Base-by-base conservation (phyloP, 1,140 invertebrate species). In the Leucophenga varia region DNA sequence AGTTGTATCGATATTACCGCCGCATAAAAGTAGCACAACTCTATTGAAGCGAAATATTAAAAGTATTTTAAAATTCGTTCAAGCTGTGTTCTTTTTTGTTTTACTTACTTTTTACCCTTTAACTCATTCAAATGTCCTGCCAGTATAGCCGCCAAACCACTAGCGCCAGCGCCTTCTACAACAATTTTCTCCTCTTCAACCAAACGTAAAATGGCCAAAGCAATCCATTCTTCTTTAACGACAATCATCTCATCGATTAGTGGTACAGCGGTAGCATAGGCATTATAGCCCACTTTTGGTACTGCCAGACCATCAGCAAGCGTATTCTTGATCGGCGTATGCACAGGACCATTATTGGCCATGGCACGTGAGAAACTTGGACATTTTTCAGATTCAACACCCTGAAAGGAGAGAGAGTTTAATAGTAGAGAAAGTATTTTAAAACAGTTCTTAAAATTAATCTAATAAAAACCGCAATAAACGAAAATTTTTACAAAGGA, bases 1-100 rank as follows among this genome's bases (percentile, higher is more conserved):
- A 0, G 91, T 94, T 3, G 91, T 93, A 64, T 96, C 93, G 42
- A 97, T 96, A 77, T 97, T 97, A 18, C 94, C 93, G 2, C 94
- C 94, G 68, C 89, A 90, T 0, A 95, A 70, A 21, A 89, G 80
- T 20, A 91, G 78, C 1, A 93, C 91, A 8, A 96, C 89, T 64
- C 72, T 75, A n/a, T 6, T 30, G n/a, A 22, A 6, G 9, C 14
- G 3, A 28, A 18, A 32, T 0, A 44, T 3, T 18, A 19, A 30
- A n/a, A n/a, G n/a, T n/a, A n/a, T 34, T 13, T 53, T 53, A 34
- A 37, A 41, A 46, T 3, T 28, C 31, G 34, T 42, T 18, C 12
- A 21, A 3, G 17, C n/a, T n/a, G n/a, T n/a, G n/a, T n/a, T n/a
- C n/a, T 36, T 12, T 6, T 10, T 36, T n/a, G n/a, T 12, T 16